Conservation (phyloP, 2,113 vertebrate genomes). For the Amphiprion ocellaris region DNA sequence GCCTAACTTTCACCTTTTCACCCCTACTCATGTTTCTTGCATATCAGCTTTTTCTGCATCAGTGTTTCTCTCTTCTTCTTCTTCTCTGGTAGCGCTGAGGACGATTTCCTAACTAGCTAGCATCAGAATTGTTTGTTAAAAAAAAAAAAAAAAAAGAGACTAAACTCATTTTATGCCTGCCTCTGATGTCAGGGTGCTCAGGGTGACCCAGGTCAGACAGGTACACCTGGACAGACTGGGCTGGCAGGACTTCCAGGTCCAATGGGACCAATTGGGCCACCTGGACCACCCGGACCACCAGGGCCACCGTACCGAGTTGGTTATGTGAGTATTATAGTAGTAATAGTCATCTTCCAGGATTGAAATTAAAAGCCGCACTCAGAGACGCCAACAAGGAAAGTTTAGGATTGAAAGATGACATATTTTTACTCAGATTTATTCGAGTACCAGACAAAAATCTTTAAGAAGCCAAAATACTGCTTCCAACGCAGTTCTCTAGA, state of each 20-base stretch:
- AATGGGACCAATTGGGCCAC: constrained; percentile 88
- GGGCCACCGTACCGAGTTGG: constrained; percentile 79
- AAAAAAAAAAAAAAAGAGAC: background rate
- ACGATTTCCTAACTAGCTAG: background rate
- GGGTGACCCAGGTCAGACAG: constrained; percentile 83
- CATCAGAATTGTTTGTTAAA: background rate
- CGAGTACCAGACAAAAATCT: no score
- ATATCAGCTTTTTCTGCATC: background rate
- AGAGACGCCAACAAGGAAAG: no score
- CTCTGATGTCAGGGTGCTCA: constrained; percentile 82
- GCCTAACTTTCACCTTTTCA: background rate
- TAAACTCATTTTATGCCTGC: background rate
- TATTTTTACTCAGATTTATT: no score
- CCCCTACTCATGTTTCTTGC: background rate
- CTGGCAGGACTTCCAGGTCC: constrained; percentile 90
- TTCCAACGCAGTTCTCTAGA: no score
- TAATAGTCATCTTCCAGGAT: no score
- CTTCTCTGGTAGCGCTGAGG: background rate
- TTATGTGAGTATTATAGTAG: constrained; percentile 85
- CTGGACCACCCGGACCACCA: constrained; percentile 88
- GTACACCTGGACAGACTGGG: constrained; percentile 84
- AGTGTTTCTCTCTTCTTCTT: background rate
- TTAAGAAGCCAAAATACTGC: no score
- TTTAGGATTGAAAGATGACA: no score
- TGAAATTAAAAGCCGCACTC: no score